Base-by-base conservation (phyloP, 2,888 invertebrate genomes). In the Acrobasis consociella region DNA sequence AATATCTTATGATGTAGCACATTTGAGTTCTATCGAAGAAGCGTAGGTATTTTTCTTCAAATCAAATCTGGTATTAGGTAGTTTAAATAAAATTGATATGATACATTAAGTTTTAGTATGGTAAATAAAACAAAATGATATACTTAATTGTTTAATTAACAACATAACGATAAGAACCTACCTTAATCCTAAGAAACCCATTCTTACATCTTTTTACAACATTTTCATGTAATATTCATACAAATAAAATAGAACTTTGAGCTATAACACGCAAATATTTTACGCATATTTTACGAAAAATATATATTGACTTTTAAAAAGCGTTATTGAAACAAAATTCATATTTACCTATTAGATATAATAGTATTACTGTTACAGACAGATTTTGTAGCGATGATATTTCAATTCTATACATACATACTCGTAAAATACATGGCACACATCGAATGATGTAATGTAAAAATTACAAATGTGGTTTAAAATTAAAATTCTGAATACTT, bases 141-240 rank as follows among this genome's bases (percentile, higher is more conserved):
- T 39, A 39, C 38, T 55, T 38, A 42, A 46, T 56, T 17, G 11
- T 46, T 42, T 56, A 42, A 46, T 56, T 56, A 56, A 56, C 56
- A 42, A 56, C 39, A 13, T 16, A 56, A 56, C 42, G 56, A 13
- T 11, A n/a, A n/a, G n/a, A n/a, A n/a, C n/a, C n/a, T n/a, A 52
- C n/a, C 52, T 3, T 13, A 31, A 31, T 52, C 31, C 31, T 42
- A n/a, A 56, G 42, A 42, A 39, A 15, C 16, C 55, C 38, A 39
- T 55, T 39, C 15, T 37, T 38, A 42, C 22, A 42, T 15, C 39
- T 8, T 39, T 55, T 37, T n/a, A 31, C 31, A 39, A 55, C 5
- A 1, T 3, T 11, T 42, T 13, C 42, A 42, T 42, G 8, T 39
- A n/a, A 49, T 8, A 9, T 52, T 31, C 11, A 31, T 31, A 42